Percentiles rank a stretch among this genome's conserved stretches.
Conservation (phyloP, 1,140 invertebrate species). For the Parasteatoda tepidariorum region DNA sequence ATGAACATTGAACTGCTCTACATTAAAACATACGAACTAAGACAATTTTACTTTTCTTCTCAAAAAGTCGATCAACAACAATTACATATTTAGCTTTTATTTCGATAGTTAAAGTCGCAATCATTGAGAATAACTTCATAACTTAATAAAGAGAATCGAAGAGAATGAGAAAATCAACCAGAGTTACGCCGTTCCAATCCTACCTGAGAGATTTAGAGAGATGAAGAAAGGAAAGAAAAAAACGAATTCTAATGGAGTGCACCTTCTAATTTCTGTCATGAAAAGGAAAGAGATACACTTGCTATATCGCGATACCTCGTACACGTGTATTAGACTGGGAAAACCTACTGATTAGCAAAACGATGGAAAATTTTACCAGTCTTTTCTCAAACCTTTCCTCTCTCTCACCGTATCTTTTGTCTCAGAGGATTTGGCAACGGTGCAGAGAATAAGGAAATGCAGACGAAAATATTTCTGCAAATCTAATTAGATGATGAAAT, state of each 20-base stretch:
- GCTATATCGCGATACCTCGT: constrained; percentile 17
- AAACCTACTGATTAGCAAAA: constrained; percentile 37
- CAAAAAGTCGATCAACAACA: no score
- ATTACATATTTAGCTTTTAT: no score
- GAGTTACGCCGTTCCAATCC: neutral
- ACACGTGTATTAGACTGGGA: constrained; percentile 36
- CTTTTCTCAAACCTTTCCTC: constrained; percentile 16
- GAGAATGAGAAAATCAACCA: constrained; percentile 48
- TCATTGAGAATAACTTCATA: no score
- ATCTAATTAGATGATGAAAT: constrained; percentile 57
- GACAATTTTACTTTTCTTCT: no score
- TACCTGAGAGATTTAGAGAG: neutral
- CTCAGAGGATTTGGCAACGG: constrained; percentile 45
- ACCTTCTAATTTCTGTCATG: neutral
- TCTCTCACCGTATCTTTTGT: constrained; percentile 32
- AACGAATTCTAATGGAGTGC: neutral
- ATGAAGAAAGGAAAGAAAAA: neutral
- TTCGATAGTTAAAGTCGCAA: no score
- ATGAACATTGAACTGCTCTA: no score
- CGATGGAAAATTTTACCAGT: constrained; percentile 37
- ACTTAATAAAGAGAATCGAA: no score
- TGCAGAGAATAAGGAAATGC: constrained; percentile 23
- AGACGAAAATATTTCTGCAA: constrained; percentile 54
- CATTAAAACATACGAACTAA: no score
- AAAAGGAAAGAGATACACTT: constrained; percentile 26